These are phyloP conservation scores for Hylaeus volcanicus DNA, from an alignment of 1,140 invertebrate genomes.

Conservation along the genomic window DNA sequence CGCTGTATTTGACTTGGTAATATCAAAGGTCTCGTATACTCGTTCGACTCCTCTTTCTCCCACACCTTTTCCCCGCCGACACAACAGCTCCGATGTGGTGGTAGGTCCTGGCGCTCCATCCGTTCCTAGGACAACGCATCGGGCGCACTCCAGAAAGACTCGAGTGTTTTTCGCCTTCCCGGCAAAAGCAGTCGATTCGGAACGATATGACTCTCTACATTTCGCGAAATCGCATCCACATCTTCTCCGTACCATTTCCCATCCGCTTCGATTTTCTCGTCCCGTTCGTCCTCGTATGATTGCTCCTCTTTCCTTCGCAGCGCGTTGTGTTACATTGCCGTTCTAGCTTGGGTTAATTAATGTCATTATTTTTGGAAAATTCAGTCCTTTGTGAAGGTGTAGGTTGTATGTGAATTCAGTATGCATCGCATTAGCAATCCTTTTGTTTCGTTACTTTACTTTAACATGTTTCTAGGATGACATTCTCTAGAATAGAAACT, in stretches of 20 bases:
- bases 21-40: slow-evolving; percentile 73
- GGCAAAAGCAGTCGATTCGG: slow-evolving; percentile 37
- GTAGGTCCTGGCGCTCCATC: slow-evolving; percentile 58
- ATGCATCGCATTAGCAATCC: no score
- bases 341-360: no score
- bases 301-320: background rate
- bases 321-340: no score
- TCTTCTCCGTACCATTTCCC: slow-evolving; percentile 5
- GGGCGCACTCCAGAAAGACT: slow-evolving; percentile 27
- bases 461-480: no score
- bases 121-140: slow-evolving; percentile 59
- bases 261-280: slow-evolving; percentile 36
- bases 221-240: slow-evolving; percentile 52
- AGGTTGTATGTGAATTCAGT: no score
- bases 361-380: no score
- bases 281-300: slow-evolving; percentile 36
- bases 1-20: slow-evolving; percentile 79
- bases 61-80: slow-evolving; percentile 14
- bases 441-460: no score
- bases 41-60: slow-evolving; percentile 39
- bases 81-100: slow-evolving; percentile 53
- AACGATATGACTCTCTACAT: slow-evolving; percentile 58
- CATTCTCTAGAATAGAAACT: no score
- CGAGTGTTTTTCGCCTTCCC: slow-evolving; percentile 5
- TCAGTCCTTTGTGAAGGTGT: no score